phyloP scores from a whole-genome alignment of 1,140 invertebrate genomes.

The Meloidogyne exigua region DNA sequence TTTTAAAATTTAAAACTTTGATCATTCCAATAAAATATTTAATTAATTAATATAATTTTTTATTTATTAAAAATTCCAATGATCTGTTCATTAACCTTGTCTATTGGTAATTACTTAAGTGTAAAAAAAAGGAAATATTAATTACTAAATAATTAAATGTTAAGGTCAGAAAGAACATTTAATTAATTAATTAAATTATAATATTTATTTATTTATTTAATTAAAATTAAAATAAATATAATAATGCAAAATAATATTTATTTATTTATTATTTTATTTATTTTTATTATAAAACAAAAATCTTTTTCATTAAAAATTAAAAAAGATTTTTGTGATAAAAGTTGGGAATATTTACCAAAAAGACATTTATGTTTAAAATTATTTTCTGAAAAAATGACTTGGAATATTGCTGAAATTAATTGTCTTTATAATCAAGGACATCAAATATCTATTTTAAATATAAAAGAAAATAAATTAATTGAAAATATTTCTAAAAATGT shows the following conservation, averaged over 20 bases:
- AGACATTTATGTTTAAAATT: slow-evolving; percentile 35
- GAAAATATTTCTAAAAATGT: slow-evolving; percentile 9
- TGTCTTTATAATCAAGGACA: slow-evolving; percentile 4
- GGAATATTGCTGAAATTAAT: slow-evolving; percentile 33
- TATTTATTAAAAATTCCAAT: too few relatives aligned
- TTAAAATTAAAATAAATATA: too few relatives aligned
- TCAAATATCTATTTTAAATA: neutral
- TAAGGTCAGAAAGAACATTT: too few relatives aligned
- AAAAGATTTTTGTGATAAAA: neutral
- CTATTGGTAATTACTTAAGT: too few relatives aligned
- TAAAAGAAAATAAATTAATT: slow-evolving; percentile 11
- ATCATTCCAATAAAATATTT: too few relatives aligned
- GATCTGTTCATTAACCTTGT: too few relatives aligned
- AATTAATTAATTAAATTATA: too few relatives aligned
- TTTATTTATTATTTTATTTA: neutral
- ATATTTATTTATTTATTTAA: too few relatives aligned
- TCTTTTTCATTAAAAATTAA: neutral
- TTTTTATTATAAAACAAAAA: neutral
- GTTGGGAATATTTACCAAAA: slow-evolving; percentile 31
- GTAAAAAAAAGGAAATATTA: too few relatives aligned
- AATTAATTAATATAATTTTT: too few relatives aligned
- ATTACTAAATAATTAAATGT: too few relatives aligned
- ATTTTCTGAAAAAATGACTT: slow-evolving; percentile 23
- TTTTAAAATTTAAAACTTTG: too few relatives aligned
- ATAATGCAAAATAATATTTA: neutral